Evolutionary conservation across 2,113 vertebrate genomes (phyloP).

Genomic region (Theristicus caerulescens): DNA sequence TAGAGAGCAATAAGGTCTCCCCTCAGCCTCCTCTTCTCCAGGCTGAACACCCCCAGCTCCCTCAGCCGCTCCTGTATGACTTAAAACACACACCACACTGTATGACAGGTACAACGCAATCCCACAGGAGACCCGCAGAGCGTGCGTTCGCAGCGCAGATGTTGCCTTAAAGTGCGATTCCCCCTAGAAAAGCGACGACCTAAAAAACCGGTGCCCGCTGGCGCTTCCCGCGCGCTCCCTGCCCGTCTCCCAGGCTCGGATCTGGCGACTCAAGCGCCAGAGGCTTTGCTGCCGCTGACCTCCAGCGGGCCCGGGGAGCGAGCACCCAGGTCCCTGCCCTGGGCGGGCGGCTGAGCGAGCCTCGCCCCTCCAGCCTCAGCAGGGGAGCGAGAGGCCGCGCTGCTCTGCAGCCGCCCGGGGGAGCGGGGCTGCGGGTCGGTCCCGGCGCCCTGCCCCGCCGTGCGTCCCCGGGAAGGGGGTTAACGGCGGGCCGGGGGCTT

Average conservation of each 20-base stretch:
- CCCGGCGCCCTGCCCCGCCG: neutral
- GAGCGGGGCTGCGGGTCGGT: neutral
- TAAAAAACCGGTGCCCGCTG: too few species aligned
- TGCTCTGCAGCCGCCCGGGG: too few species aligned
- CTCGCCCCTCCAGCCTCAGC: too few species aligned
- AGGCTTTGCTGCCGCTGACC: neutral
- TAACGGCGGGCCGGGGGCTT: too few species aligned
- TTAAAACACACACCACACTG: too few species aligned
- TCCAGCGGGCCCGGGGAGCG: rapidly evolving
- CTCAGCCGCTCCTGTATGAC: too few species aligned
- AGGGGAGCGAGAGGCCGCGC: rapidly evolving
- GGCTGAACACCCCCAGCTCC: too few species aligned
- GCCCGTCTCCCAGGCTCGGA: rapidly evolving
- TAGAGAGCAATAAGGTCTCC: too few species aligned
- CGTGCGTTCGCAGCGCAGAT: rapidly evolving
- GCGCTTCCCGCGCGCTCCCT: rapidly evolving
- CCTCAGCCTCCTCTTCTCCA: too few species aligned
- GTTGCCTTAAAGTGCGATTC: neutral
- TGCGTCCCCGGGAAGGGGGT: neutral
- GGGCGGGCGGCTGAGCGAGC: too few species aligned
- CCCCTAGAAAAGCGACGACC: neutral
- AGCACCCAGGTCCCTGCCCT: neutral
- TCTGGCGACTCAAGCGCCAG: too few species aligned
- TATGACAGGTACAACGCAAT: too few species aligned
- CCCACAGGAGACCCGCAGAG: neutral